phyloP scores from a whole-genome alignment of 1,140 invertebrate genomes.

The Cyphomyrmex costatus region DNA sequence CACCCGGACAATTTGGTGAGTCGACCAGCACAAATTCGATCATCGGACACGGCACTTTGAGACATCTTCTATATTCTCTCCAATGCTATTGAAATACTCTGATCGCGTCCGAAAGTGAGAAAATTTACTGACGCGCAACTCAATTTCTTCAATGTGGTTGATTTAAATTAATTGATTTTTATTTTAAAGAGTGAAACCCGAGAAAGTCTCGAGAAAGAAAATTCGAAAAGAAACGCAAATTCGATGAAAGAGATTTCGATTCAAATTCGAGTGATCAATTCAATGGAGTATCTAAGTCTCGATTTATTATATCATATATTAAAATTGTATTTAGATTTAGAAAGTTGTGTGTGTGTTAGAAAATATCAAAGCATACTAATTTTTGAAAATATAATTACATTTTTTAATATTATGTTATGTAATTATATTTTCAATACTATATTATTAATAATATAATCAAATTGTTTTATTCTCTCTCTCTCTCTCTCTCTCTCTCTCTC shows the following conservation, averaged over 20 bases:
- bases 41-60: constrained; percentile 44
- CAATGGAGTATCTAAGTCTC: background rate
- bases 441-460: background rate
- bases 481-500: no score
- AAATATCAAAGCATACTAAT: background rate
- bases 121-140: background rate
- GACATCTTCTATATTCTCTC: constrained; percentile 25
- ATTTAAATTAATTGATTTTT: constrained; percentile 1
- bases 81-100: constrained; percentile 22
- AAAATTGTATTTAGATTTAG: background rate
- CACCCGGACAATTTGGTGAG: constrained; percentile 86
- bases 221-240: no score
- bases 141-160: no score
- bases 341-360: background rate
- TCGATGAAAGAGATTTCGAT: background rate
- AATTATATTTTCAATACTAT: background rate
- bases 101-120: constrained; percentile 2
- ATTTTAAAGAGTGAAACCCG: background rate
- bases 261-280: background rate
- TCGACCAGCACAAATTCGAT: constrained; percentile 48
- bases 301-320: background rate
- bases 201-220: no score
- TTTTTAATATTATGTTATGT: background rate
- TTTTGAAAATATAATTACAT: background rate
- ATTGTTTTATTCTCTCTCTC: constrained; percentile 1